Percentiles rank a stretch among this genome's conserved stretches.
Conservation (phyloP, 2,888 invertebrate genomes). For the Hyposoter didymator region DNA sequence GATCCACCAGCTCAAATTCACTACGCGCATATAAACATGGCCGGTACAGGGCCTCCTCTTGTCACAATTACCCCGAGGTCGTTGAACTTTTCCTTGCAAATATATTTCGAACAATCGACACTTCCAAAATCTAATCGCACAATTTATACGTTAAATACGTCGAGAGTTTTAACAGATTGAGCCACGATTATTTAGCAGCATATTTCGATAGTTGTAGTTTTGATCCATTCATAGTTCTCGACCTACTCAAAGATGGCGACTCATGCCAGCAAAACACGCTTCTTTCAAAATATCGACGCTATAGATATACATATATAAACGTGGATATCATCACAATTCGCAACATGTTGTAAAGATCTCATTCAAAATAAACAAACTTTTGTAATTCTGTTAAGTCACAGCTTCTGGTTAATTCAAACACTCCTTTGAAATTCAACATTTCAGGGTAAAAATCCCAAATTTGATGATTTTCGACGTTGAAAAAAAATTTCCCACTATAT, state of each 20-base stretch:
- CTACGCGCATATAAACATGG: slow-evolving; percentile 82
- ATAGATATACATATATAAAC: background rate
- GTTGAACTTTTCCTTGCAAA: slow-evolving; percentile 79
- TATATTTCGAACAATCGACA: background rate
- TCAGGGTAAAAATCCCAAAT: background rate
- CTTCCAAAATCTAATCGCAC: slow-evolving; percentile 26
- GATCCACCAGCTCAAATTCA: slow-evolving; percentile 76
- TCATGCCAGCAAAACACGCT: slow-evolving; percentile 10
- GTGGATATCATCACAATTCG: background rate
- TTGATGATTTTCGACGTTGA: background rate
- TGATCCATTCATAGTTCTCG: slow-evolving; percentile 77
- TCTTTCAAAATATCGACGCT: slow-evolving; percentile 20
- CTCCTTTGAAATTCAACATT: background rate
- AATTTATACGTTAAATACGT: slow-evolving; percentile 19
- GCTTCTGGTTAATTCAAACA: background rate
- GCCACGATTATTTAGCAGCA: slow-evolving; percentile 28
- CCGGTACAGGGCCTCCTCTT: slow-evolving; percentile 78
- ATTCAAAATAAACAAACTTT: slow-evolving; percentile 20
- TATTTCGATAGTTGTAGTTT: slow-evolving; percentile 71
- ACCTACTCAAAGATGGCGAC: slow-evolving; percentile 74
- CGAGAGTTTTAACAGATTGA: slow-evolving; percentile 13
- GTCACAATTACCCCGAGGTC: slow-evolving; percentile 80
- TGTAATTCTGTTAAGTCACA: background rate
- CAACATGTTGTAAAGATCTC: background rate
- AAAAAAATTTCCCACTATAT: background rate